Percentiles rank a stretch among this genome's conserved stretches.
Evolutionary conservation across 2,113 vertebrate genomes (phyloP).

Genomic region (Otis tarda): DNA sequence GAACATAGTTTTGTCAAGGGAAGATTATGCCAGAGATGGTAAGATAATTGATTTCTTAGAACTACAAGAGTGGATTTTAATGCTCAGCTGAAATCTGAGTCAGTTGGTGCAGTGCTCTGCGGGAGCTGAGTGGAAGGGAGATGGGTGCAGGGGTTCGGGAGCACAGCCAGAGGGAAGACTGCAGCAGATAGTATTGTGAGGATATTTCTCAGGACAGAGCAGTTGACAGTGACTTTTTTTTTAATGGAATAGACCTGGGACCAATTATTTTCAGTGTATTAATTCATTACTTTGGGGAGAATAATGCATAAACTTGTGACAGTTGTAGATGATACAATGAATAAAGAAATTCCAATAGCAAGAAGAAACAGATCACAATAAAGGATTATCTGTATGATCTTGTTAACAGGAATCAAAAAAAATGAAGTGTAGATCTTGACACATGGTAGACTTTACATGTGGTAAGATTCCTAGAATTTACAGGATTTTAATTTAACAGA

Average conservation of each 20-base stretch:
- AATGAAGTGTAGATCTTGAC: not conserved
- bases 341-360: not conserved
- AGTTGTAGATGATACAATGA: not conserved
- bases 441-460: not conserved
- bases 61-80: not conserved
- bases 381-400: not conserved
- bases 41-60: not conserved
- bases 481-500: not conserved
- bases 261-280: not conserved
- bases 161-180: not conserved
- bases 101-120: not conserved
- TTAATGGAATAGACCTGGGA: not conserved
- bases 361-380: not conserved
- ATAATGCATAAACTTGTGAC: not conserved
- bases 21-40: not conserved
- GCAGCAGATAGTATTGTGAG: not conserved
- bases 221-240: not conserved
- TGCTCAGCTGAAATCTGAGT: not conserved
- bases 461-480: not conserved
- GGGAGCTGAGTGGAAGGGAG: not conserved
- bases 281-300: not conserved
- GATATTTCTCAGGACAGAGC: not conserved
- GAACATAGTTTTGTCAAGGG: not conserved
- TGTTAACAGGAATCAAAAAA: not conserved
- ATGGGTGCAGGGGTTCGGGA: not conserved